Conservation (phyloP, 1,140 invertebrate genomes). For the Helicorthomorpha holstii region DNA sequence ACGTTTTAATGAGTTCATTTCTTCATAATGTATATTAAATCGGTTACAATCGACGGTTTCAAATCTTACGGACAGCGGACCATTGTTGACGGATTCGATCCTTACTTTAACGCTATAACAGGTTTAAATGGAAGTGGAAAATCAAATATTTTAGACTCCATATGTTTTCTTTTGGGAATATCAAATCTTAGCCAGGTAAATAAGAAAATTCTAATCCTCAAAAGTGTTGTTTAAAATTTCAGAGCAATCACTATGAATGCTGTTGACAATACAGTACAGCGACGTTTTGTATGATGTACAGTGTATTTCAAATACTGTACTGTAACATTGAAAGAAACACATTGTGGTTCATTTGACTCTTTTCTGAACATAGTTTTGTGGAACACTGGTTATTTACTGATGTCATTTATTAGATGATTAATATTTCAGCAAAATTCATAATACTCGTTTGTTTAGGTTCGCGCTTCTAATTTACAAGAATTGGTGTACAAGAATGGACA, state of each 20-base stretch:
- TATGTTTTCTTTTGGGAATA: conserved; percentile 95
- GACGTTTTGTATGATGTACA: too few relatives aligned
- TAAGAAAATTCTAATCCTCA: not conserved
- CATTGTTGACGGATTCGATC: conserved; percentile 86
- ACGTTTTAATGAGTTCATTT: too few relatives aligned
- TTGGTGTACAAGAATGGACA: conserved; percentile 96
- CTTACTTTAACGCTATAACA: conserved; percentile 94
- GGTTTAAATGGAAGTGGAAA: conserved; percentile 97
- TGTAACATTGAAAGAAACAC: too few relatives aligned
- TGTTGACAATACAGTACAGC: too few relatives aligned
- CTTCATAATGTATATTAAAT: conserved; percentile 89
- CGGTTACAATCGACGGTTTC: conserved; percentile 88
- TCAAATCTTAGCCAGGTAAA: conserved; percentile 79
- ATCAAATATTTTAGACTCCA: conserved; percentile 94
- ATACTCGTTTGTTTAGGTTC: conserved; percentile 42
- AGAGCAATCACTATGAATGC: too few relatives aligned
- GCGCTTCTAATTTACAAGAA: conserved; percentile 77
- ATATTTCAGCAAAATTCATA: not conserved
- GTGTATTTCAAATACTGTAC: too few relatives aligned
- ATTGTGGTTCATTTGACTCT: too few relatives aligned
- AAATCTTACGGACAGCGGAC: conserved; percentile 93
- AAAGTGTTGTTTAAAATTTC: not conserved
- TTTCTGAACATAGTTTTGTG: too few relatives aligned
- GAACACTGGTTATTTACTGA: too few relatives aligned
- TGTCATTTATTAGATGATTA: not conserved